Percentiles rank a stretch among this genome's conserved stretches.
Evolutionary conservation across 2,113 vertebrate genomes (phyloP).

Genomic region (Petrocephalus zakoni): DNA sequence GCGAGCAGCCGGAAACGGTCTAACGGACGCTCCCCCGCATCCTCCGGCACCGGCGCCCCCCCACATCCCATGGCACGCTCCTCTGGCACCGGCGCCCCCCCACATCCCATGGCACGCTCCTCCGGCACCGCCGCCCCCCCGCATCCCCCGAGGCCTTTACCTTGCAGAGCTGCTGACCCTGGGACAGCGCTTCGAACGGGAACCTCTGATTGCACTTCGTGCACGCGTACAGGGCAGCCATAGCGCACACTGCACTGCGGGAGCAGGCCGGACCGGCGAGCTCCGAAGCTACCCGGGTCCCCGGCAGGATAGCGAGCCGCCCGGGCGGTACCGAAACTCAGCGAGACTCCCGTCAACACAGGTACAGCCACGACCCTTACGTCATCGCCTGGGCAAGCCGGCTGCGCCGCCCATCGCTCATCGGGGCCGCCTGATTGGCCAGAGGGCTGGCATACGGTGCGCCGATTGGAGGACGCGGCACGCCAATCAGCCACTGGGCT

Average conservation of each 20-base stretch:
- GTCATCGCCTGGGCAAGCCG: constrained; percentile 11
- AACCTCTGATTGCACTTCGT: constrained; percentile 96
- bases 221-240: constrained; percentile 81
- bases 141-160: constrained; percentile 50
- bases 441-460: neutral
- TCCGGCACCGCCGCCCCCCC: neutral
- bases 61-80: no score
- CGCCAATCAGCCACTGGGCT: neutral
- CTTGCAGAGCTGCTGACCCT: constrained; percentile 96
- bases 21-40: no score
- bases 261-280: neutral
- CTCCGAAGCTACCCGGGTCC: neutral
- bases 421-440: neutral
- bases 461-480: neutral
- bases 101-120: neutral
- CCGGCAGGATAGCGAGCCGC: neutral
- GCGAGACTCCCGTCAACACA: neutral
- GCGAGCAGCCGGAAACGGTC: no score
- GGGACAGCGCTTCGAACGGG: constrained; percentile 93
- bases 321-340: neutral
- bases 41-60: neutral
- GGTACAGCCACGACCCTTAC: constrained; percentile 2
- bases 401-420: neutral
- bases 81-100: neutral
- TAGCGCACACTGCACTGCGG: neutral